Conservation (phyloP, 2,888 invertebrate genomes). For the Vandiemenella viatica region DNA sequence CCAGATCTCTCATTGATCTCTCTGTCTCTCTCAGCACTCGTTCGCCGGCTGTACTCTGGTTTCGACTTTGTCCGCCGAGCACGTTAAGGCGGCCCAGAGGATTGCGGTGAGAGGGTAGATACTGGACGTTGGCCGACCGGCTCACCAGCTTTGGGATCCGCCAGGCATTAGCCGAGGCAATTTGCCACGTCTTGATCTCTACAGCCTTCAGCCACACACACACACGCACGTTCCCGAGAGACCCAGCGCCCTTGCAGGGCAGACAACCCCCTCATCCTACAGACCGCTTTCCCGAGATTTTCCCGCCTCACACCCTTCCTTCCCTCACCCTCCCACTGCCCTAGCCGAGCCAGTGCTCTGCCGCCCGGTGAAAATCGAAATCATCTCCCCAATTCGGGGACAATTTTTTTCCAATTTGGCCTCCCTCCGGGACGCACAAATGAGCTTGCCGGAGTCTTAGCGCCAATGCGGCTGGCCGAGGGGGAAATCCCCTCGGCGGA, state of each 20-base stretch:
- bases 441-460: conserved; percentile 14
- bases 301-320: background rate
- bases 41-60: no score
- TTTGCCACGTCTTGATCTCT: background rate
- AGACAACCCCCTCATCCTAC: background rate
- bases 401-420: conserved; percentile 16
- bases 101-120: no score
- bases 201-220: background rate
- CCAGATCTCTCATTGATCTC: no score
- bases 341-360: background rate
- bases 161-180: background rate
- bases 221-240: background rate
- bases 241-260: background rate
- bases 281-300: conserved; percentile 5
- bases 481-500: background rate
- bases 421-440: conserved; percentile 13
- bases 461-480: conserved; percentile 7
- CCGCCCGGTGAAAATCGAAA: conserved; percentile 13
- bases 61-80: no score
- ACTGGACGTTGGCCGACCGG: no score
- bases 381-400: conserved; percentile 16
- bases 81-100: no score
- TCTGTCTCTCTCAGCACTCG: no score
- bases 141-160: background rate
- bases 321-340: background rate